A percentile compares a stretch with the other conserved stretches of the same genome.
Evolutionary conservation across 53 echinoderm and acorn worm genomes (phyloP).

Genomic region (Echinarachnius parma): DNA sequence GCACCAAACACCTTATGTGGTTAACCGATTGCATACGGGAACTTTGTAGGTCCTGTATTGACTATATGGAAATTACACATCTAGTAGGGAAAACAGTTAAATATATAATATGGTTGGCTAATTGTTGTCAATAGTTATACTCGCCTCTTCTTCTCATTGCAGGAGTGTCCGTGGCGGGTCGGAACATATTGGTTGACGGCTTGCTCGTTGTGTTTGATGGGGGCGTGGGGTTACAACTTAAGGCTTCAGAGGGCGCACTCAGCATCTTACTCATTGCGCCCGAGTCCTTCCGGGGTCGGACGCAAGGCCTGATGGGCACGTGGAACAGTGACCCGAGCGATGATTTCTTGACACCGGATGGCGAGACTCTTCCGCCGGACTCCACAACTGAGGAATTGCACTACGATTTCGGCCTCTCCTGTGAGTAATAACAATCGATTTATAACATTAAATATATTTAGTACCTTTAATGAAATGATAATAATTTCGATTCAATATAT

Average conservation of each 20-base stretch:
- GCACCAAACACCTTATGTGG: too few relatives aligned
- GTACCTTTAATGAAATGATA: too few relatives aligned
- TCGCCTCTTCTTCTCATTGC: too few relatives aligned
- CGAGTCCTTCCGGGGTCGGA: conserved; percentile 4
- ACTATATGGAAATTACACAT: too few relatives aligned
- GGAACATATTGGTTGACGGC: background rate
- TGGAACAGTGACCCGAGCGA: conserved; percentile 22
- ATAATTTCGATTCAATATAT: too few relatives aligned
- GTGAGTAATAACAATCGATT: too few relatives aligned
- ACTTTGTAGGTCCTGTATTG: too few relatives aligned
- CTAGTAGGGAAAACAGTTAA: too few relatives aligned
- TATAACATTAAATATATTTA: too few relatives aligned
- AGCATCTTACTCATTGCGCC: conserved; percentile 9
- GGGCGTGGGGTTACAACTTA: conserved; percentile 6
- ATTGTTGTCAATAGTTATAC: too few relatives aligned
- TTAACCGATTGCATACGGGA: too few relatives aligned
- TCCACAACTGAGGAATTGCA: conserved; percentile 3
- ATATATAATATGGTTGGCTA: too few relatives aligned
- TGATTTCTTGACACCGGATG: conserved; percentile 16
- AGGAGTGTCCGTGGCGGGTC: conserved; percentile 1
- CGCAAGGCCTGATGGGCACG: conserved; percentile 31
- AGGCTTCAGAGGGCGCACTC: conserved; percentile 15
- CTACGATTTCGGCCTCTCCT: background rate
- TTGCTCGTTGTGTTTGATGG: conserved; percentile 16
- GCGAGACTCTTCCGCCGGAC: background rate